These are phyloP conservation scores for Pterobdella sp. DNA, from an alignment of 2,888 invertebrate species.

Conservation along the genomic window DNA sequence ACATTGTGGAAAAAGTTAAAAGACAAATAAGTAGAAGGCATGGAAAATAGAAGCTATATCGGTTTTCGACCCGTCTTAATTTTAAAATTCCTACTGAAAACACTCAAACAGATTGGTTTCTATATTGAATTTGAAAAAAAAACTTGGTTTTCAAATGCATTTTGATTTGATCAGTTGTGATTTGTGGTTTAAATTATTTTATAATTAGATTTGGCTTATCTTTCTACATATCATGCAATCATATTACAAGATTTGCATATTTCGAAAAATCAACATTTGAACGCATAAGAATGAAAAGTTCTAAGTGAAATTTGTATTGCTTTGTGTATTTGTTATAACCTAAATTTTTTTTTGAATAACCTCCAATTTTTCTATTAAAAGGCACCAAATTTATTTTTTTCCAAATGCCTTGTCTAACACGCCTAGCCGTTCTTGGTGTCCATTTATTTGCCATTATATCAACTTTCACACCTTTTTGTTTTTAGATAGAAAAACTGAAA, in stretches of 20 bases:
- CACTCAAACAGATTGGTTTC: neutral
- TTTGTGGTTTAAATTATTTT: neutral
- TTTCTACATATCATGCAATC: neutral
- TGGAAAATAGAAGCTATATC: neutral
- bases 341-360: neutral
- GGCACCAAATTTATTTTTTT: neutral
- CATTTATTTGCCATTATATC: neutral
- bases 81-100: neutral
- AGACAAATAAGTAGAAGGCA: neutral
- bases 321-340: neutral
- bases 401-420: neutral
- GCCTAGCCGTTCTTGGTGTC: neutral
- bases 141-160: neutral
- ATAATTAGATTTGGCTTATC: neutral
- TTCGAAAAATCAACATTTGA: neutral
- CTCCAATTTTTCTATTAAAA: neutral
- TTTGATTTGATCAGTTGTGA: neutral
- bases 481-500: neutral
- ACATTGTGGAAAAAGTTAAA: neutral
- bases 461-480: neutral
- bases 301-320: neutral
- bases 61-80: neutral
- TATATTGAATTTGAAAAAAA: neutral
- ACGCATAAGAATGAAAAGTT: neutral
- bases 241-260: neutral